Evolutionary conservation across 2,888 invertebrate species (phyloP).

Genomic region (Torymus aiolomorphi): DNA sequence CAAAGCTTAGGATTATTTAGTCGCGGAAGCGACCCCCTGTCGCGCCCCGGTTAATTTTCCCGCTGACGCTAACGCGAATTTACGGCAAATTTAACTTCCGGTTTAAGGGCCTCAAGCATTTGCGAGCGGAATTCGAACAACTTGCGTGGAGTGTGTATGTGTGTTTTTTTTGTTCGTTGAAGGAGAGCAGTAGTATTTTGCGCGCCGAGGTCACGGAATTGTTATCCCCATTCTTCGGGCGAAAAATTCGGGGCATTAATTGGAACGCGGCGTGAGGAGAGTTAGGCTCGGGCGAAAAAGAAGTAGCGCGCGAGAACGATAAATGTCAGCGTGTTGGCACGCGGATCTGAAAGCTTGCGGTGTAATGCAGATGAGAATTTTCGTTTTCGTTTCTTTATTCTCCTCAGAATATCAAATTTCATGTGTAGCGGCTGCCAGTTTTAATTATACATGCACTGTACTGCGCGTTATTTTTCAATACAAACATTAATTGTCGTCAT

Average conservation of each 20-base stretch:
- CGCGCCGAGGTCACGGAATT: not conserved
- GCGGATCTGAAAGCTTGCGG: too few relatives aligned
- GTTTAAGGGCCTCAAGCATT: slow-evolving; percentile 19
- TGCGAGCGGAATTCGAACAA: slow-evolving; percentile 14
- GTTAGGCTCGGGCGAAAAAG: not conserved
- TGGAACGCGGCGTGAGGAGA: slow-evolving; percentile 16
- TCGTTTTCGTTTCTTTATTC: too few relatives aligned
- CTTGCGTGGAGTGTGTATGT: not conserved
- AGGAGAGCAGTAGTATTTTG: too few relatives aligned
- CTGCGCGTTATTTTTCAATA: too few relatives aligned
- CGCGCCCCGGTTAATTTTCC: slow-evolving; percentile 57
- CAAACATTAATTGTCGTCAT: too few relatives aligned
- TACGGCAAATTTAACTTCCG: slow-evolving; percentile 60
- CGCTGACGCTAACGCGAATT: slow-evolving; percentile 58
- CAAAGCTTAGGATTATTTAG: slow-evolving; percentile 71
- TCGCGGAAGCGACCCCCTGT: slow-evolving; percentile 55
- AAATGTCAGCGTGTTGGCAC: too few relatives aligned
- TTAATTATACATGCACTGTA: too few relatives aligned
- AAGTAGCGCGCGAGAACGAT: too few relatives aligned
- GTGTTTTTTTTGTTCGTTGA: not conserved
- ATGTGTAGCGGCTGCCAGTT: too few relatives aligned
- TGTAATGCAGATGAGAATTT: too few relatives aligned
- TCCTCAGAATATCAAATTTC: too few relatives aligned
- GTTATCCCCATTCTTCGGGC: slow-evolving; percentile 16
- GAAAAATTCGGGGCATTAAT: slow-evolving; percentile 28